phyloP scores from a whole-genome alignment of 2,888 invertebrate genomes.

The Synanthedon myopaeformis region DNA sequence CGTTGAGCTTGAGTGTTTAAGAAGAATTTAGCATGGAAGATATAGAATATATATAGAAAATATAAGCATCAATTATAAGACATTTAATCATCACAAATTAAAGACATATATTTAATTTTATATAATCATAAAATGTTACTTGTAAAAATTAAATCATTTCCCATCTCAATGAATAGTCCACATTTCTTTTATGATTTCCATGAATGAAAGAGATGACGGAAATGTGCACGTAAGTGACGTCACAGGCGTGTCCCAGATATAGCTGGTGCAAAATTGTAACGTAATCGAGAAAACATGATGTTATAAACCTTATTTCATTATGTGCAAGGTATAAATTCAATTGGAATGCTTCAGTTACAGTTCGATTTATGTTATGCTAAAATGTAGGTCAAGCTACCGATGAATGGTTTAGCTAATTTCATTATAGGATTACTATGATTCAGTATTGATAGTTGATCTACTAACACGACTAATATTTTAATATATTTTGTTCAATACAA shows the following conservation, averaged over 20 bases:
- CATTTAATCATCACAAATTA: too few species aligned
- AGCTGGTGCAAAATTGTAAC: conserved; percentile 12
- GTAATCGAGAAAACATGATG: background rate
- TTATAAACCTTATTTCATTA: background rate
- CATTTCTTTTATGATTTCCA: background rate
- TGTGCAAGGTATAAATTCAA: background rate
- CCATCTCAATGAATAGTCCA: background rate
- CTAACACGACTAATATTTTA: too few species aligned
- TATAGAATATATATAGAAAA: too few species aligned
- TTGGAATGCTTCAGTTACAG: background rate
- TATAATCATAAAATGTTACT: too few species aligned
- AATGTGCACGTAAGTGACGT: background rate
- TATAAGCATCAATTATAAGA: too few species aligned
- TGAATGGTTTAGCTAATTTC: conserved; percentile 15
- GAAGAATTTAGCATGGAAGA: too few species aligned
- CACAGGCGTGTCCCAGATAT: conserved; percentile 15
- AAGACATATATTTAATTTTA: too few species aligned
- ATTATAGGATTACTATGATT: too few species aligned
- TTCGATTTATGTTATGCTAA: background rate
- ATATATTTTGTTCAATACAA: too few species aligned
- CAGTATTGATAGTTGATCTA: too few species aligned
- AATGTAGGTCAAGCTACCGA: conserved; percentile 27
- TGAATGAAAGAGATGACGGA: background rate
- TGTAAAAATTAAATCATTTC: too few species aligned
- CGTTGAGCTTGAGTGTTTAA: too few species aligned